phyloP scores from a whole-genome alignment of 2,113 vertebrate genomes.

The Seriola quinqueradiata region DNA sequence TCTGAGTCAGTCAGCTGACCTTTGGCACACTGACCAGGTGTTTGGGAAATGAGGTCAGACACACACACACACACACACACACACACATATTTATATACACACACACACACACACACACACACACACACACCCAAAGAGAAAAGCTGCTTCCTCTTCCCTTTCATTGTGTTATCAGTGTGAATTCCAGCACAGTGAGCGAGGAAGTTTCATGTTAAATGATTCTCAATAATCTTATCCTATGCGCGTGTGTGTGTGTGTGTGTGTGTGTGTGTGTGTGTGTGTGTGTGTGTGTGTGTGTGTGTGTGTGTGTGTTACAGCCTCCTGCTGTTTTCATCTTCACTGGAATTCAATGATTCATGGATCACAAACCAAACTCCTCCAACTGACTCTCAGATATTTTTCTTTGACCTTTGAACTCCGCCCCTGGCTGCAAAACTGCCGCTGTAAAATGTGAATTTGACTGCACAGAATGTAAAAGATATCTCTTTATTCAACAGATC shows the following conservation, averaged over 20 bases:
- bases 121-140: neutral
- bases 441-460: no score
- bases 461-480: no score
- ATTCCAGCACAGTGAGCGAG: neutral
- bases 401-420: no score
- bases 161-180: slow-evolving; percentile 15
- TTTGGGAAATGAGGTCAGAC: slow-evolving; percentile 31
- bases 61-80: slow-evolving; percentile 24
- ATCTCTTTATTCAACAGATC: no score
- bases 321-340: neutral
- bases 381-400: no score
- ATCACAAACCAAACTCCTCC: neutral
- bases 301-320: neutral
- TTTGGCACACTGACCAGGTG: slow-evolving; percentile 49
- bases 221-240: neutral
- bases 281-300: neutral
- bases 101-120: neutral
- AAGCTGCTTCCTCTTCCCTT: slow-evolving; percentile 18
- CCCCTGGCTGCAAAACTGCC: no score
- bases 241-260: neutral
- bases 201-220: neutral
- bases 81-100: slow-evolving; percentile 23
- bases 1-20: slow-evolving; percentile 28
- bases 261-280: neutral
- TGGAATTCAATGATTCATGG: neutral